These are phyloP conservation scores for Stenichneumon culpator DNA, from an alignment of 2,888 invertebrate species.

Conservation along the genomic window DNA sequence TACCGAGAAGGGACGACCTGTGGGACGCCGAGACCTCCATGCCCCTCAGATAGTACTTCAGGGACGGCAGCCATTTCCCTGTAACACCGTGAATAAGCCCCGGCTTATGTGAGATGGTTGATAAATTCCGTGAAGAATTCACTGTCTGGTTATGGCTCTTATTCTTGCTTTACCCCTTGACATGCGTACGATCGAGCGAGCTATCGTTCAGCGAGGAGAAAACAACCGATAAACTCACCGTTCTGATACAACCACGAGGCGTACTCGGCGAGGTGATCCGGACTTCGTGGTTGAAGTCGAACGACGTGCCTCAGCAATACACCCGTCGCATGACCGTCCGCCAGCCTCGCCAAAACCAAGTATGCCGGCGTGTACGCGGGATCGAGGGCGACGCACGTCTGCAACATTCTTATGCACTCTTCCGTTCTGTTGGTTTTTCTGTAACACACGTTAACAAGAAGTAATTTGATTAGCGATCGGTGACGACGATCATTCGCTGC, in stretches of 20 bases:
- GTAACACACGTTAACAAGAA: conserved; percentile 70
- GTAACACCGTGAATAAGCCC: conserved; percentile 73
- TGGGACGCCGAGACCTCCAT: conserved; percentile 87
- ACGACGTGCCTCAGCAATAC: conserved; percentile 88
- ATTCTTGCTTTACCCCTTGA: no score
- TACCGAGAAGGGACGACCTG: conserved; percentile 87
- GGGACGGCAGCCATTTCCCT: conserved; percentile 87
- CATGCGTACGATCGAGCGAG: no score
- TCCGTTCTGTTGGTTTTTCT: conserved; percentile 89
- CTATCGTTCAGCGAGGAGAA: background rate
- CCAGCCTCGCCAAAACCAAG: conserved; percentile 88
- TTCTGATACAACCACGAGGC: conserved; percentile 90
- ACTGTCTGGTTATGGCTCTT: background rate
- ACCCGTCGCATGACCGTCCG: conserved; percentile 87
- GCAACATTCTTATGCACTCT: conserved; percentile 89
- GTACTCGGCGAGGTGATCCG: conserved; percentile 90
- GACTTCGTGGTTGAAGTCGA: conserved; percentile 89
- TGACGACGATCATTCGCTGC: background rate
- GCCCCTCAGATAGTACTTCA: conserved; percentile 87
- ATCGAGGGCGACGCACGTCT: conserved; percentile 89
- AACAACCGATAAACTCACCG: conserved; percentile 84
- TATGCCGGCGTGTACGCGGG: conserved; percentile 90
- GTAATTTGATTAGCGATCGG: background rate
- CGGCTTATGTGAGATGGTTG: background rate
- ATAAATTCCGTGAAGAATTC: background rate